Conservation (phyloP, 2,113 vertebrate genomes). For the Gymnarchus niloticus region DNA sequence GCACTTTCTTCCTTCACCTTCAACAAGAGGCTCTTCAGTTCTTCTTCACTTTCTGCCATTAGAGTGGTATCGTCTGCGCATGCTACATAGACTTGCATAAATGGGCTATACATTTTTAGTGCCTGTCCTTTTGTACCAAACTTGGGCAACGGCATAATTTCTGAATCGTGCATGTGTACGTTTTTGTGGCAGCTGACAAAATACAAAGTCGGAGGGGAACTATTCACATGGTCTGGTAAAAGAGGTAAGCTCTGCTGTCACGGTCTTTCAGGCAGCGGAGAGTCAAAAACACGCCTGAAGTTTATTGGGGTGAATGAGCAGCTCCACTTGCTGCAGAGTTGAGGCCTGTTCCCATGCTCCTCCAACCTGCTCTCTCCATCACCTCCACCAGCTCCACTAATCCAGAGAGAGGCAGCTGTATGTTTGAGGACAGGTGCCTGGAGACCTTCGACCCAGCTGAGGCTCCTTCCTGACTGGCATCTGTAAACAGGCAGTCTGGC, state of each 20-base stretch:
- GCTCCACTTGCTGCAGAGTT: neutral
- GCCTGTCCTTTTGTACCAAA: conserved; percentile 37
- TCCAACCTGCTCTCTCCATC: neutral
- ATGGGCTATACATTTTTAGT: conserved; percentile 58
- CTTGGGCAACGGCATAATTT: conserved; percentile 23
- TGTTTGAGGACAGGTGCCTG: neutral
- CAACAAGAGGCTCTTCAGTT: no score
- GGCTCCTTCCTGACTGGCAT: neutral
- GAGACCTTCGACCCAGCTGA: neutral
- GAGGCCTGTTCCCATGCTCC: neutral
- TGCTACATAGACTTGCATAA: no score
- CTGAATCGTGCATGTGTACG: neutral
- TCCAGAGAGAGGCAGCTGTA: neutral
- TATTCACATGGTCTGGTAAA: conserved; percentile 52
- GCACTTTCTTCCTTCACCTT: no score
- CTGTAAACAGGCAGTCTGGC: neutral
- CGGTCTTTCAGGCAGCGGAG: conserved; percentile 18
- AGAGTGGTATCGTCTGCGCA: no score
- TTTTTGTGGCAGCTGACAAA: conserved; percentile 46
- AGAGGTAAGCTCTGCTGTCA: conserved; percentile 41
- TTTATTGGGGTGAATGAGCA: neutral
- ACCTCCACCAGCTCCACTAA: neutral
- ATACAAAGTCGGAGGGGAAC: conserved; percentile 27
- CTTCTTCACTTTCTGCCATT: no score
- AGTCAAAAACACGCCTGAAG: conserved; percentile 42